A percentile compares a stretch with the other conserved stretches of the same genome.
Conservation (phyloP, 2,888 invertebrate genomes). For the Choreutis nemorana region DNA sequence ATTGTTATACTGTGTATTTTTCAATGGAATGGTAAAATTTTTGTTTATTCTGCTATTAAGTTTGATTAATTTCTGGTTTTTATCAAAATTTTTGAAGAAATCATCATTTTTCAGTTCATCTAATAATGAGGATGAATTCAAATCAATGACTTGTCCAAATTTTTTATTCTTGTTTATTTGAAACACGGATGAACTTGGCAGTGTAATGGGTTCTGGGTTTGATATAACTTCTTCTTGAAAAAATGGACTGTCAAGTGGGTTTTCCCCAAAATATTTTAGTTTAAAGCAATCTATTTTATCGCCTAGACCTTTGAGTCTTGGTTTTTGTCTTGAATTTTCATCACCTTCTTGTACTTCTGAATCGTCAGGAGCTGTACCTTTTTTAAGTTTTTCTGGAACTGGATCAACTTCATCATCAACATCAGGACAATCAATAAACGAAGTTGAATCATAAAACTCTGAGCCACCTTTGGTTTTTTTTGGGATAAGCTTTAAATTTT, state of each 20-base stretch:
- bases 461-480: constrained; percentile 70
- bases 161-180: constrained; percentile 11
- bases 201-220: constrained; percentile 46
- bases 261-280: constrained; percentile 75
- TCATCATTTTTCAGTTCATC: constrained; percentile 22
- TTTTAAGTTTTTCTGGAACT: constrained; percentile 56
- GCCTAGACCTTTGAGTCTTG: constrained; percentile 70
- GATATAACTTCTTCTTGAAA: constrained; percentile 67
- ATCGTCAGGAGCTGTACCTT: constrained; percentile 31
- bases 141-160: constrained; percentile 12
- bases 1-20: too few species aligned
- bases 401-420: constrained; percentile 63
- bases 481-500: constrained; percentile 70
- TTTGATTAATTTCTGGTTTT: too few species aligned
- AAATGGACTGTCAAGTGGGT: constrained; percentile 79
- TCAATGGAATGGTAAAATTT: too few species aligned
- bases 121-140: constrained; percentile 19
- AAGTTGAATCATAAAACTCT: constrained; percentile 75
- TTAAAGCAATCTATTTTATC: constrained; percentile 80
- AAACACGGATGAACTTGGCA: constrained; percentile 17
- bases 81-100: too few species aligned
- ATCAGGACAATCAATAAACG: constrained; percentile 57
- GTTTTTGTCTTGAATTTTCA: constrained; percentile 32
- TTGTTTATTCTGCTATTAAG: too few species aligned
- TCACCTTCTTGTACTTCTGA: constrained; percentile 22